Conservation (phyloP, 2,797 vertebrate genomes). For the Tangara arthus region DNA sequence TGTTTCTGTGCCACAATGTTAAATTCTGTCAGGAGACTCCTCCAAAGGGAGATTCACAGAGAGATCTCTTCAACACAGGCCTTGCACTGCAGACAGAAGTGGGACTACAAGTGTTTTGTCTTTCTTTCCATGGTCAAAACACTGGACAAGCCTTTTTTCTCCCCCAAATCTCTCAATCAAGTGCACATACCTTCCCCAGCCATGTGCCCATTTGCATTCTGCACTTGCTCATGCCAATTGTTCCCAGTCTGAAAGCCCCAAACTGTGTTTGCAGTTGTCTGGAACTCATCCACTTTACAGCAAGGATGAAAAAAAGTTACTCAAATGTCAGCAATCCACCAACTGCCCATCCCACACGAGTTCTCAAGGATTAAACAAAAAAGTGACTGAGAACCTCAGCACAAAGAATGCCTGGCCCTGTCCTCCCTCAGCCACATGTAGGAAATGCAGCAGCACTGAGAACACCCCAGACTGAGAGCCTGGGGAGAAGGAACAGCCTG, state of each 20-base stretch:
- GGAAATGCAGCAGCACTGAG: not conserved
- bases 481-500: not conserved
- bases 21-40: not conserved
- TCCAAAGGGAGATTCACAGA: not conserved
- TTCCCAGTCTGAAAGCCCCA: conserved; percentile 38
- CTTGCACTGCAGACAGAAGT: not conserved
- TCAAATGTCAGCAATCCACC: conserved; percentile 49
- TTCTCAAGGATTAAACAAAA: conserved; percentile 36
- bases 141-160: not conserved
- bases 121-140: not conserved
- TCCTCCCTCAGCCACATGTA: not conserved
- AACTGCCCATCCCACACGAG: conserved; percentile 52
- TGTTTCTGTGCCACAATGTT: not conserved
- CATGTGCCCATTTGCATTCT: conserved; percentile 7
- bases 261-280: conserved; percentile 20
- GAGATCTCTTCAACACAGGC: not conserved
- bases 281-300: conserved; percentile 56
- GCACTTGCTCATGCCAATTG: not conserved
- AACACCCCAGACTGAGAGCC: not conserved
- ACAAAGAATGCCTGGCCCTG: not conserved
- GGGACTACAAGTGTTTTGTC: not conserved
- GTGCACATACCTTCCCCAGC: not conserved
- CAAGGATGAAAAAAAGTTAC: conserved; percentile 20
- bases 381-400: conserved; percentile 8
- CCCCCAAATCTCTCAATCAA: not conserved